These are phyloP conservation scores for Ariolimax columbianus DNA, from an alignment of 2,888 invertebrate species.

Conservation along the genomic window DNA sequence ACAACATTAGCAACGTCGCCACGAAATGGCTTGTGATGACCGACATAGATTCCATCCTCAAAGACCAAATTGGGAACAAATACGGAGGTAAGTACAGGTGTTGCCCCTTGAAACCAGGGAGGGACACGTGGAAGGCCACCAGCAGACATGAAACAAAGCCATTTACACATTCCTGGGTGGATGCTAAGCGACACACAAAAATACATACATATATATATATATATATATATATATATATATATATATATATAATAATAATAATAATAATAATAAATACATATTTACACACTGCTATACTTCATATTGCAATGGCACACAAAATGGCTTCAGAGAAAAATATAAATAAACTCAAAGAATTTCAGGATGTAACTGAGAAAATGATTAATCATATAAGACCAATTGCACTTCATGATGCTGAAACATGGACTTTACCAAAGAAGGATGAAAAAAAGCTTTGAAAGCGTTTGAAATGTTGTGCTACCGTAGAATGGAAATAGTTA, in stretches of 20 bases:
- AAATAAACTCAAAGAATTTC: no score
- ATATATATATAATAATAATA: not conserved
- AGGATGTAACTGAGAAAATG: no score
- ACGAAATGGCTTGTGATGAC: not conserved
- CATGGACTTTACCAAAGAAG: no score
- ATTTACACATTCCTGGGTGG: not conserved
- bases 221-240: not conserved
- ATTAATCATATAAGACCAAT: no score
- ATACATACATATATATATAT: not conserved
- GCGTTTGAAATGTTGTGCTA: no score
- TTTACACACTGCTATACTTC: no score
- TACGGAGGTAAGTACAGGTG: conserved; percentile 39
- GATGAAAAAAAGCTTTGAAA: no score
- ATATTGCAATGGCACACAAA: no score
- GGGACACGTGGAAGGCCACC: not conserved
- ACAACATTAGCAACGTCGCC: conserved; percentile 30
- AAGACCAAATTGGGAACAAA: conserved; percentile 22
- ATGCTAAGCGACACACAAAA: not conserved
- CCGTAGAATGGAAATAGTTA: no score
- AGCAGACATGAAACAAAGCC: not conserved
- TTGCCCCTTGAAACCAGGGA: not conserved
- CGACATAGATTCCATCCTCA: conserved; percentile 15
- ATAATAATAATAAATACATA: no score
- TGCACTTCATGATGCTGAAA: no score
- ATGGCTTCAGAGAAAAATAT: no score